phyloP scores from a whole-genome alignment of 2,888 invertebrate genomes.

The Macaria liturata region DNA sequence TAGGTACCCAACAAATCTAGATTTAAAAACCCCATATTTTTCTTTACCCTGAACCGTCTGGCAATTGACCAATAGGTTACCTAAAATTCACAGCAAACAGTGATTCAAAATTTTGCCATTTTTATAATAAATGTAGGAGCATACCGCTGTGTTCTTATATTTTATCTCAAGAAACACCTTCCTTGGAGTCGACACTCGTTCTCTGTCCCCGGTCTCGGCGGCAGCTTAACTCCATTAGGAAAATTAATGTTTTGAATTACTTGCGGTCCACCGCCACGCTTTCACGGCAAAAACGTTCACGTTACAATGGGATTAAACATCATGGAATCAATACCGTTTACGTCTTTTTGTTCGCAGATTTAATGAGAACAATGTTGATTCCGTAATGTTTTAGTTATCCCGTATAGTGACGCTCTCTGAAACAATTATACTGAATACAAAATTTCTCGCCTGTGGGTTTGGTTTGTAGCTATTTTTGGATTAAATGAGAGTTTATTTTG shows the following conservation, averaged over 20 bases:
- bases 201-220: constrained; percentile 67
- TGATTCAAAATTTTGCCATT: too few species aligned
- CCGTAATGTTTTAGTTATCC: constrained; percentile 5
- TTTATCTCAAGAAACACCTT: constrained; percentile 55
- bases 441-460: constrained; percentile 8
- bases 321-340: too few species aligned
- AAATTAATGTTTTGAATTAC: constrained; percentile 83
- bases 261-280: constrained; percentile 39
- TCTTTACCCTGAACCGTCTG: too few species aligned
- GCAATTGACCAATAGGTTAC: too few species aligned
- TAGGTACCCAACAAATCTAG: too few species aligned
- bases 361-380: too few species aligned
- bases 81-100: too few species aligned
- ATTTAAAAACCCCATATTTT: too few species aligned
- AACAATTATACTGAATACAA: constrained; percentile 28
- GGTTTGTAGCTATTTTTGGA: constrained; percentile 8
- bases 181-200: constrained; percentile 54
- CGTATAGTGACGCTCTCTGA: constrained; percentile 30
- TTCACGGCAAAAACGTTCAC: constrained; percentile 30
- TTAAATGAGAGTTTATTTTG: constrained; percentile 2
- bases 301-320: too few species aligned
- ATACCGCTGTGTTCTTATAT: too few species aligned
- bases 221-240: constrained; percentile 80
- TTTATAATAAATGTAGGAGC: too few species aligned
- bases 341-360: too few species aligned